Base-by-base conservation (phyloP, 2,113 vertebrate species). In the Varanus komodoensis region DNA sequence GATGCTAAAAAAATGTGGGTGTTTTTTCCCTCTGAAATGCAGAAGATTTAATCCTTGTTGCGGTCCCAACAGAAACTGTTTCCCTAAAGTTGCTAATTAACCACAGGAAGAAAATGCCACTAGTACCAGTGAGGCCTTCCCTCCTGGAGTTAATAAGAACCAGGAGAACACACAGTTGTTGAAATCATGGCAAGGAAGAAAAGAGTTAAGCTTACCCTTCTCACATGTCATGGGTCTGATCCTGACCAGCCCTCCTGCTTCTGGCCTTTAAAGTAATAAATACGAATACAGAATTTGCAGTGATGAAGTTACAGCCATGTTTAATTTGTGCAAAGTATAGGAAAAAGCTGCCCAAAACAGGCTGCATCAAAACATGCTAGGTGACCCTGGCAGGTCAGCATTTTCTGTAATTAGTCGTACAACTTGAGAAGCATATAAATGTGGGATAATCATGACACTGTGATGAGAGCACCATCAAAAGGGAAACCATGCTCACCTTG, bases 401-500 rank as follows among this genome's bases (percentile, higher is more conserved):
- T 12, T 38, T 29, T 71, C 61, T 32, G n/a, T 67, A 90, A 71
- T 14, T 15, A 4, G 3, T 29, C 25, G 38, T 15, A 8, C 29
- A 77, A 74, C 25, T 82, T 4, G 19, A n/a, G 71, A 64, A 83
- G 6, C 25, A 67, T 27, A 32, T 61, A n/a, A 21, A 6, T 19
- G 50, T 17, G 14, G 21, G 29, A 38, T 74, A 48, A 75, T 25
- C 48, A 68, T 38, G 61, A 83, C 75, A n/a, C 61, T 78, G 48
- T 50, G 14, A 57, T 23, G 67, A 48, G 75, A 75, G 27, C 71
- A 25, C 25, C 23, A 25, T 61, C 25, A 38, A 71, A 89, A 29
- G 79, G 68, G 25, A 82, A 71, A 73, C 50, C 77, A 83, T 38
- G 29, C 83, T 27, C 11, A 7, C 5, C 52, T 91, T 93, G 92